Evolutionary conservation across 2,797 vertebrate genomes (phyloP).

Genomic region (Prionace glauca): DNA sequence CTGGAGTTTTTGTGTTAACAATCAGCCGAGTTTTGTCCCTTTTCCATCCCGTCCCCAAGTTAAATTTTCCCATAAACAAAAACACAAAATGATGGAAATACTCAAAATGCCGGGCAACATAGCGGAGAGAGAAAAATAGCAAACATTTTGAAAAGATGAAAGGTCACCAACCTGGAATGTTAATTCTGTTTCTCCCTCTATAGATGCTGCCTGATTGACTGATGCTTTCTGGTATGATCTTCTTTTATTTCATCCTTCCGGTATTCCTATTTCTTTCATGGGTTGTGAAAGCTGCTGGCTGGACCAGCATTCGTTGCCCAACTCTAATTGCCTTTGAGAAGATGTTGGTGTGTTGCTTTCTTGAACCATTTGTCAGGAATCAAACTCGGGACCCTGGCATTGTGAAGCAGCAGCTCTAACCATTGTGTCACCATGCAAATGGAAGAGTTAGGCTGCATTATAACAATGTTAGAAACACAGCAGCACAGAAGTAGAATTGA

Average conservation of each 20-base stretch:
- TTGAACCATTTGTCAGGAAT: too few relatives aligned
- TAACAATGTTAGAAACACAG: too few relatives aligned
- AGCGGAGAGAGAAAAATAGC: neutral
- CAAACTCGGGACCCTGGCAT: too few relatives aligned
- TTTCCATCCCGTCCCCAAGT: neutral
- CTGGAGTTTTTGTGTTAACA: neutral
- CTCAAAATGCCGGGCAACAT: neutral
- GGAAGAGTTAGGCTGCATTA: too few relatives aligned
- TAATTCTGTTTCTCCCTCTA: too few relatives aligned
- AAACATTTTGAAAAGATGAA: neutral
- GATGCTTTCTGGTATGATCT: neutral
- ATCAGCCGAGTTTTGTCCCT: neutral
- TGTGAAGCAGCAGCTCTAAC: too few relatives aligned
- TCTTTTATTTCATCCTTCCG: neutral
- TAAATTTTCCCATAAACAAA: neutral
- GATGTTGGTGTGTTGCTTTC: too few relatives aligned
- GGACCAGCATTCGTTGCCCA: too few relatives aligned
- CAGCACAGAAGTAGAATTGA: too few relatives aligned
- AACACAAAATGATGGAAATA: neutral
- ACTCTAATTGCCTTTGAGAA: too few relatives aligned
- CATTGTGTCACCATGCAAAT: too few relatives aligned
- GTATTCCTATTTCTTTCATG: neutral
- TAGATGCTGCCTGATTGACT: neutral
- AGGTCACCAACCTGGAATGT: neutral
- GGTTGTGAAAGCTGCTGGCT: too few relatives aligned